phyloP scores from a whole-genome alignment of 2,113 vertebrate genomes.

The Bos indicus region DNA sequence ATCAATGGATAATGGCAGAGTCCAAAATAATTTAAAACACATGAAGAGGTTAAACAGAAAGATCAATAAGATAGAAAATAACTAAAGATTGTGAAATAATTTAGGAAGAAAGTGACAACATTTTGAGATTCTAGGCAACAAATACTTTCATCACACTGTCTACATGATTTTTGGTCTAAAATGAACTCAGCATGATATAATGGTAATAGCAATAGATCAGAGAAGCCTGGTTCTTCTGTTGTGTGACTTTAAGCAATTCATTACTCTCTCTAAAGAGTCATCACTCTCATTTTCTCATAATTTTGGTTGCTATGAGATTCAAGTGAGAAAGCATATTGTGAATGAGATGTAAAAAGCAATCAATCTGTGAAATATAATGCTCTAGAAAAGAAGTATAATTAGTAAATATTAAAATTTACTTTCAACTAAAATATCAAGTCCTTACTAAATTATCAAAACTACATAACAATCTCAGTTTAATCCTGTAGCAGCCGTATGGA shows the following conservation, averaged over 20 bases:
- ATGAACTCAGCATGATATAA: neutral
- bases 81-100: neutral
- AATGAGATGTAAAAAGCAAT: neutral
- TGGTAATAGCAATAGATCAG: neutral
- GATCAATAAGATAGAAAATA: neutral
- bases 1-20: neutral
- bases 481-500: neutral
- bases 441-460: neutral
- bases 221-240: neutral
- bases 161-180: neutral
- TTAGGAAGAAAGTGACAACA: neutral
- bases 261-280: neutral
- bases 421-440: neutral
- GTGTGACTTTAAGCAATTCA: neutral
- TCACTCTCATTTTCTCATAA: neutral
- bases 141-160: neutral
- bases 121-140: neutral
- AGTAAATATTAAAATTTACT: neutral
- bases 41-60: neutral
- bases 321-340: neutral
- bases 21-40: neutral
- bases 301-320: neutral
- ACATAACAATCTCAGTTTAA: neutral
- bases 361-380: neutral
- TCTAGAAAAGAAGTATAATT: neutral